Evolutionary conservation across 2,113 vertebrate genomes (phyloP).

Genomic region (Platysternon megacephalum): DNA sequence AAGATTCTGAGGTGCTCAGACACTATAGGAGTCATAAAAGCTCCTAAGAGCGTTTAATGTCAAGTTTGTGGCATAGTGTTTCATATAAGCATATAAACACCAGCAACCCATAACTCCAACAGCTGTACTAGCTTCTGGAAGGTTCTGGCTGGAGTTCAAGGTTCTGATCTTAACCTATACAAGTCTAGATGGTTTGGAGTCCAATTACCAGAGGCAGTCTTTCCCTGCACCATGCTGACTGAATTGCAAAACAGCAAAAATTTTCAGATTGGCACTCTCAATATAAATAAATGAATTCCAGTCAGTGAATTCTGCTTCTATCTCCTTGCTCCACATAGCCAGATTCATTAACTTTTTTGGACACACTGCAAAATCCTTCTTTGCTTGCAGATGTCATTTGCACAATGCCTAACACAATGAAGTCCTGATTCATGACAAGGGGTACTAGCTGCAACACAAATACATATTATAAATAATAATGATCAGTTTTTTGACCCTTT

Average conservation of each 20-base stretch:
- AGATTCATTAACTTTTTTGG: background rate
- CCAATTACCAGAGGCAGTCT: accelerated
- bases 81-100: background rate
- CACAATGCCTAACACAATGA: background rate
- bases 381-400: background rate
- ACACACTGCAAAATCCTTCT: background rate
- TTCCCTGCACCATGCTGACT: accelerated
- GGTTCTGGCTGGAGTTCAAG: background rate
- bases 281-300: too few species aligned
- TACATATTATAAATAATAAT: background rate
- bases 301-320: too few species aligned
- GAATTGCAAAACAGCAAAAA: background rate
- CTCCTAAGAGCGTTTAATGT: background rate
- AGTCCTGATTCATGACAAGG: background rate
- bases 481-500: background rate
- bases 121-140: background rate
- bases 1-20: background rate
- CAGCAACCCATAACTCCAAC: background rate
- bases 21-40: background rate
- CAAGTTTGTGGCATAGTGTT: background rate
- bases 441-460: background rate
- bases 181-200: background rate
- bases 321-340: background rate
- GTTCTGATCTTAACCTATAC: background rate
- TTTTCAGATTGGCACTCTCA: accelerated